Base-by-base conservation (phyloP, 1,140 invertebrate species). In the Drosophila nigromelanica region DNA sequence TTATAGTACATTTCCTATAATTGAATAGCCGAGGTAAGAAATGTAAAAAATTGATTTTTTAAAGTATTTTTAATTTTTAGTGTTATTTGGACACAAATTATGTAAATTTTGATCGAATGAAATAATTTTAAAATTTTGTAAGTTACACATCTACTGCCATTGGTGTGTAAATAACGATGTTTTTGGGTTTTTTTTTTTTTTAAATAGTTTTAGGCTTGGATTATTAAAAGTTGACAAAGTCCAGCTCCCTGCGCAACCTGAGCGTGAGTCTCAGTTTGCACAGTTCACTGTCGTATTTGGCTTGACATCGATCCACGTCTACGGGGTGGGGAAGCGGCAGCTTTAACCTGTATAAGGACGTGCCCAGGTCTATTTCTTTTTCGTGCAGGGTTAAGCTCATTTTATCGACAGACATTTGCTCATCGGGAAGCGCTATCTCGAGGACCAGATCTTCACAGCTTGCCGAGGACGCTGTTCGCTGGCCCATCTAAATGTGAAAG, bases 391-490 rank as follows among this genome's bases (percentile, higher is more conserved):
- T 94, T 3, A 98, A 92, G 64, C 96, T 94, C 50, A 94, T 92
- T 63, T 93, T 93, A 45, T 94, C 93, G 11, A 96, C 93, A 63
- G 94, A 92, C 80, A 94, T 94, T 60, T 93, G 93, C 90, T 97
- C 96, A 12, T 93, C 94, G 0, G 96, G 95, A 89, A 98, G 92
- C 72, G 94, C 92, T 6, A 98, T 94, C 56, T 94, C 93, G 0
- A 98, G 92, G 3, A 97, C 93, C 90, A 98, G 94, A 91, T 96
- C 95, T 90, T 98, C 97, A 90, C 97, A 98, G 86, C 97, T 98
- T 0, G 96, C 93, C 1, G 96, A 96, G 0, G 94, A 92, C 30
- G 96, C 94, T 7, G 95, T 97, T 92, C 97, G 98, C 62, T 95
- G 95, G 0, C 96, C 95, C 94, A 98, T 96, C 96, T 97, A 82